Evolutionary conservation across 1,140 invertebrate genomes (phyloP).

Genomic region (Metaphire vulgaris): DNA sequence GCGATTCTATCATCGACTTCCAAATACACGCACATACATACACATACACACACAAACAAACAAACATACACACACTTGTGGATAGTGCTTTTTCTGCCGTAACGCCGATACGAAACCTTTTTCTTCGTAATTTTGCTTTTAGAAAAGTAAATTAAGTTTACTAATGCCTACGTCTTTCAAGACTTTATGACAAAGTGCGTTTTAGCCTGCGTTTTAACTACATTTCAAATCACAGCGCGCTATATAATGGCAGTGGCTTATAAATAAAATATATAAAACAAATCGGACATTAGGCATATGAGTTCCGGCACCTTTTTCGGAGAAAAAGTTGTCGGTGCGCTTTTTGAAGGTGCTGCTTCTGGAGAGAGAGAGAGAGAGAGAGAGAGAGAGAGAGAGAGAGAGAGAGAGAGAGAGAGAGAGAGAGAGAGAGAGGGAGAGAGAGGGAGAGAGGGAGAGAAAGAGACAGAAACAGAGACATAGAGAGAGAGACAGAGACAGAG

Average conservation of each 20-base stretch:
- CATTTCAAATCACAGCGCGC: not conserved
- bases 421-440: slow-evolving; percentile 24
- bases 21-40: slow-evolving; percentile 36
- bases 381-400: slow-evolving; percentile 27
- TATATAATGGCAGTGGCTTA: not conserved
- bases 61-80: slow-evolving; percentile 35
- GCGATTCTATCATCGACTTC: too few relatives aligned
- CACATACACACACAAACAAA: slow-evolving; percentile 35
- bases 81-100: slow-evolving; percentile 40
- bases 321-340: not conserved
- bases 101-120: not conserved
- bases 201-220: not conserved
- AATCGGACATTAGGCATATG: not conserved
- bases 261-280: not conserved
- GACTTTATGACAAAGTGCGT: not conserved
- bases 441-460: slow-evolving; percentile 25
- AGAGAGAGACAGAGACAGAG: slow-evolving; percentile 21
- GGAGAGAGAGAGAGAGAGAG: slow-evolving; percentile 21
- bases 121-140: not conserved
- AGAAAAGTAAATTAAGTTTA: not conserved
- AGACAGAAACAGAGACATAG: slow-evolving; percentile 22
- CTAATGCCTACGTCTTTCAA: not conserved
- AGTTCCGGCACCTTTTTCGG: not conserved
- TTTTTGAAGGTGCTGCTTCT: not conserved
- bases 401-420: slow-evolving; percentile 19